Conservation (phyloP, 2,797 vertebrate species). For the Manis javanica region DNA sequence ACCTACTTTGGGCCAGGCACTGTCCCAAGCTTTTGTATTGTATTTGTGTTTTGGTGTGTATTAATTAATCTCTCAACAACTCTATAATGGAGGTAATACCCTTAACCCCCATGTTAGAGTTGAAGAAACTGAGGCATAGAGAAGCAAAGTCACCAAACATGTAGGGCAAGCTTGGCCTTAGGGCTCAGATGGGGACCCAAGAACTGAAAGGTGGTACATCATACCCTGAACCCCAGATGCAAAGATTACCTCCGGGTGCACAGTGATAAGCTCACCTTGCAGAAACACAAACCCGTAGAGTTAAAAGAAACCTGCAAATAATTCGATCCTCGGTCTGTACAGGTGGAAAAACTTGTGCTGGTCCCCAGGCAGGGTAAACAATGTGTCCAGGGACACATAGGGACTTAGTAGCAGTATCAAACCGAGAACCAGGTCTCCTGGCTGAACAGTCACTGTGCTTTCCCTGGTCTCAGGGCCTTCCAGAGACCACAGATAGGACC, state of each 20-base stretch:
- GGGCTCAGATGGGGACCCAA: not conserved
- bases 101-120: not conserved
- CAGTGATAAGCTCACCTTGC: not conserved
- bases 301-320: not conserved
- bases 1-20: not conserved
- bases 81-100: accelerated
- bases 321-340: not conserved
- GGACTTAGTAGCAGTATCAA: not conserved
- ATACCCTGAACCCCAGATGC: not conserved
- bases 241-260: not conserved
- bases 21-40: not conserved
- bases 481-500: not conserved
- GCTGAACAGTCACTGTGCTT: not conserved
- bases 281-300: not conserved
- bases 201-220: not conserved
- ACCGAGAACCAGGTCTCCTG: not conserved
- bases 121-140: not conserved
- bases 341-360: not conserved
- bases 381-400: not conserved
- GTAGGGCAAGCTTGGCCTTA: not conserved
- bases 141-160: not conserved
- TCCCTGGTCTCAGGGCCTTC: not conserved
- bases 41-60: not conserved
- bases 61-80: not conserved
- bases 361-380: not conserved